phyloP scores from a whole-genome alignment of 2,888 invertebrate species.

The Amblyjoppa proteus region DNA sequence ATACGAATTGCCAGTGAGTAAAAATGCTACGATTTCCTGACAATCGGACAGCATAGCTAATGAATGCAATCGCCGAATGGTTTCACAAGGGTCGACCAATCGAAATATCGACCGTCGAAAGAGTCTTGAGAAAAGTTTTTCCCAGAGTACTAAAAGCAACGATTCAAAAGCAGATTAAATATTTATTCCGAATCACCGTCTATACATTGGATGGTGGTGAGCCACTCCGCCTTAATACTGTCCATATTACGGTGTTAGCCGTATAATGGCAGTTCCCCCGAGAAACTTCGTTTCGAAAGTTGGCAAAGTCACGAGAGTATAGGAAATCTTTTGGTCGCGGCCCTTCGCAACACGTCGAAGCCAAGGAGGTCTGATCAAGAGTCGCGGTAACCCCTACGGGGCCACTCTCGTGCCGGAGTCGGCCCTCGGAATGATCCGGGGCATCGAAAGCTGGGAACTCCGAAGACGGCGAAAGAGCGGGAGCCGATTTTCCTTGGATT shows the following conservation, averaged over 20 bases:
- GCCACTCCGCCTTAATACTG: slow-evolving; percentile 55
- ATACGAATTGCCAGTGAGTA: neutral
- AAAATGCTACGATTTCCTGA: neutral
- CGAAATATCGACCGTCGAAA: neutral
- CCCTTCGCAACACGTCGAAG: slow-evolving; percentile 17
- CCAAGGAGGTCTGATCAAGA: slow-evolving; percentile 47
- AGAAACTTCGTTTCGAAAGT: slow-evolving; percentile 31
- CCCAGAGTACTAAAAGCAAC: neutral
- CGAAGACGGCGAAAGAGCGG: slow-evolving; percentile 65
- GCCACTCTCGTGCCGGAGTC: slow-evolving; percentile 19
- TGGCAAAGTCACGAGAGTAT: slow-evolving; percentile 9
- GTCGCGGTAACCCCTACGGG: slow-evolving; percentile 51
- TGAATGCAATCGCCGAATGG: too few relatives aligned
- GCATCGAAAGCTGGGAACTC: slow-evolving; percentile 60
- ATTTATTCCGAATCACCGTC: slow-evolving; percentile 13
- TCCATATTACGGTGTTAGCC: slow-evolving; percentile 40
- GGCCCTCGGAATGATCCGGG: slow-evolving; percentile 61
- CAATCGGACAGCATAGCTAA: too few relatives aligned
- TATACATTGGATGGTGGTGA: slow-evolving; percentile 30
- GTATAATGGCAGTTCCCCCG: slow-evolving; percentile 42
- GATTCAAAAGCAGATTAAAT: neutral
- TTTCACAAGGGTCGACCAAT: neutral
- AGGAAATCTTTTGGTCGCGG: slow-evolving; percentile 25
- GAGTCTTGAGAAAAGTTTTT: neutral
- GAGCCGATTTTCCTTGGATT: slow-evolving; percentile 79